phyloP scores from a whole-genome alignment of 2,797 vertebrate species.

The Gobio occitaniae region DNA sequence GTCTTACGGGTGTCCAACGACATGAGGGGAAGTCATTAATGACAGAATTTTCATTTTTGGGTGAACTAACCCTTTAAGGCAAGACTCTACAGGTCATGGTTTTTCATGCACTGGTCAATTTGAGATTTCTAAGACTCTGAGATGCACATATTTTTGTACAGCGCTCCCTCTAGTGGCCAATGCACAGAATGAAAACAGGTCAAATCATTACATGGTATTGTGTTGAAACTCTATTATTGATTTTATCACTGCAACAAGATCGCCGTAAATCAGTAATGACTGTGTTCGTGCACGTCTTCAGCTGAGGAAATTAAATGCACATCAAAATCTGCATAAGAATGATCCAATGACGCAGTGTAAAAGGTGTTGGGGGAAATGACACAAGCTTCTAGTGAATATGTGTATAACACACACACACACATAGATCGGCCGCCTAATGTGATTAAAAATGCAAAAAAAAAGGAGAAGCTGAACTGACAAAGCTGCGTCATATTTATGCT shows the following conservation, averaged over 20 bases:
- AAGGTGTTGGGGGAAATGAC: not conserved
- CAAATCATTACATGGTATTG: not conserved
- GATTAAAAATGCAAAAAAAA: not conserved
- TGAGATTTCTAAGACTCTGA: not conserved
- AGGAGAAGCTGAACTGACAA: not conserved
- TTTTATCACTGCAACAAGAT: not conserved
- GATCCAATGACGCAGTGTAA: not conserved
- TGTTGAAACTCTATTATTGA: not conserved
- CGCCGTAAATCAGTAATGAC: not conserved
- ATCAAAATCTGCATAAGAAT: not conserved
- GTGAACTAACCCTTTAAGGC: not conserved
- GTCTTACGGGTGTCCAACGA: too few relatives aligned
- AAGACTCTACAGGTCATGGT: not conserved
- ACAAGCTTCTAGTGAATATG: not conserved
- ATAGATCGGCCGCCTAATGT: not conserved
- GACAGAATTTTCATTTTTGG: too few relatives aligned
- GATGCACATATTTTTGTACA: not conserved
- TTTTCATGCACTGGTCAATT: not conserved
- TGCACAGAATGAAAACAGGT: not conserved
- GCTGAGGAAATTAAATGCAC: not conserved
- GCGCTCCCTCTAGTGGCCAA: slow-evolving; percentile 11
- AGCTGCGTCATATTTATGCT: slow-evolving; percentile 13
- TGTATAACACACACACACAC: not conserved
- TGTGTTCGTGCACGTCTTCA: not conserved
- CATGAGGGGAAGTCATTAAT: too few relatives aligned